Conservation (phyloP, 30 jellyfish, hydroid and myxozoan genomes). For the Hydra vulgaris region DNA sequence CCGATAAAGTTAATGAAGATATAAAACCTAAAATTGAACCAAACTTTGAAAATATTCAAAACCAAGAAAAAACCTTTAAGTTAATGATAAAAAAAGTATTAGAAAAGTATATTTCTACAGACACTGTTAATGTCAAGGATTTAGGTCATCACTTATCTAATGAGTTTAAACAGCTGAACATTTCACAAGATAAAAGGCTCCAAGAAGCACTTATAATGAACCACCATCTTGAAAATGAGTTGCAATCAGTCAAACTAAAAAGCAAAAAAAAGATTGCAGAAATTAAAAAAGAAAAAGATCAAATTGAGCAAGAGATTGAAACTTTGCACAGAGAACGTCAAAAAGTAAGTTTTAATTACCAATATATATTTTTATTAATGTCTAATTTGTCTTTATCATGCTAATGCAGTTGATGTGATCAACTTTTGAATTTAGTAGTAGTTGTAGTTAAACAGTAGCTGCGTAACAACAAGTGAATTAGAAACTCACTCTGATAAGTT, state of each 20-base stretch:
- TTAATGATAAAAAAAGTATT: slow-evolving; percentile 56
- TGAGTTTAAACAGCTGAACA: slow-evolving; percentile 63
- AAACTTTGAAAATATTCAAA: slow-evolving; percentile 55
- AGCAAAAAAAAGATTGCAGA: slow-evolving; percentile 70
- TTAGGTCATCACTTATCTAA: slow-evolving; percentile 53
- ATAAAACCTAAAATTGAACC: slow-evolving; percentile 49
- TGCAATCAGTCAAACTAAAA: slow-evolving; percentile 75
- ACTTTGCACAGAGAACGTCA: slow-evolving; percentile 95
- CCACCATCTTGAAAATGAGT: slow-evolving; percentile 82
- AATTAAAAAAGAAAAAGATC: slow-evolving; percentile 68
- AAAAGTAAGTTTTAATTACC: slow-evolving; percentile 32
- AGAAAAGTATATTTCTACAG: slow-evolving; percentile 64
- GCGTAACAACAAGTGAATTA: no score
- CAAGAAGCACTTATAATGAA: slow-evolving; percentile 61
- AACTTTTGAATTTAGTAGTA: no score
- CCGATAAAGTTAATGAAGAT: slow-evolving; percentile 73
- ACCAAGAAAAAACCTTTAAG: slow-evolving; percentile 42
- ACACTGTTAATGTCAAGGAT: slow-evolving; percentile 57
- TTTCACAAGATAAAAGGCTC: slow-evolving; percentile 74
- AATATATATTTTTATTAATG: no score
- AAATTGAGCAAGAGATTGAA: slow-evolving; percentile 92
- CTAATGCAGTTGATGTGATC: no score
- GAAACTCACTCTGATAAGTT: no score
- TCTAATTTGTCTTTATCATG: no score
- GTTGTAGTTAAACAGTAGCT: no score